Evolutionary conservation across 2,113 vertebrate genomes (phyloP).

Genomic region (Eonycteris spelaea): DNA sequence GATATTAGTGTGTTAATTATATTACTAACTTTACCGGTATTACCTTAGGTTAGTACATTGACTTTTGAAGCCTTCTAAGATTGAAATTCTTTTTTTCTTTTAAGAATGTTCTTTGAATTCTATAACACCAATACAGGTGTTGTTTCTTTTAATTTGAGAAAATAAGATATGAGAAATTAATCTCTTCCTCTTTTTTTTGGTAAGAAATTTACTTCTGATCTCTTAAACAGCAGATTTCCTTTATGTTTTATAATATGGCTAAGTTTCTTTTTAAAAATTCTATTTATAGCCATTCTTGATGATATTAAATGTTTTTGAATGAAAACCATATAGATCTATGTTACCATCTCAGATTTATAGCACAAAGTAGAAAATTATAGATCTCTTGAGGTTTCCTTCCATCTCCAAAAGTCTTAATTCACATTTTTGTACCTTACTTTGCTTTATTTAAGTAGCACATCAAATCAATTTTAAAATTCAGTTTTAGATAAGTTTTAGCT

Average conservation of each 20-base stretch:
- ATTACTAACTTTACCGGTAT: neutral
- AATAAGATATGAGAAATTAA: neutral
- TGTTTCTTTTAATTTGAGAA: conserved; percentile 11
- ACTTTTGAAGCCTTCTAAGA: neutral
- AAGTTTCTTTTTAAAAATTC: neutral
- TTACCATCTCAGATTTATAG: neutral
- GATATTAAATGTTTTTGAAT: neutral
- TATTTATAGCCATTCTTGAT: neutral
- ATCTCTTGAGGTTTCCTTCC: neutral
- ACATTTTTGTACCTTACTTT: neutral
- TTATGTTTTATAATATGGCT: neutral
- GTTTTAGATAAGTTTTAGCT: conserved; percentile 49
- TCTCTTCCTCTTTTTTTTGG: neutral
- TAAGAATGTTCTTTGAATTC: neutral
- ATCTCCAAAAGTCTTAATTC: neutral
- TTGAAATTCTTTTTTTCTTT: neutral
- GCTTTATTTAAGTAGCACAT: neutral
- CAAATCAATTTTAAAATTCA: neutral
- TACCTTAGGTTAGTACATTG: neutral
- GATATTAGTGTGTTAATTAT: neutral
- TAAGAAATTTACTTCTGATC: neutral
- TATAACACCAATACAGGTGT: neutral
- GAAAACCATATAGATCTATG: neutral
- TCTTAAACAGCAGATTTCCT: neutral
- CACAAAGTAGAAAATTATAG: neutral